Conservation (phyloP, 2,113 vertebrate genomes). For the Elaphurus davidianus region DNA sequence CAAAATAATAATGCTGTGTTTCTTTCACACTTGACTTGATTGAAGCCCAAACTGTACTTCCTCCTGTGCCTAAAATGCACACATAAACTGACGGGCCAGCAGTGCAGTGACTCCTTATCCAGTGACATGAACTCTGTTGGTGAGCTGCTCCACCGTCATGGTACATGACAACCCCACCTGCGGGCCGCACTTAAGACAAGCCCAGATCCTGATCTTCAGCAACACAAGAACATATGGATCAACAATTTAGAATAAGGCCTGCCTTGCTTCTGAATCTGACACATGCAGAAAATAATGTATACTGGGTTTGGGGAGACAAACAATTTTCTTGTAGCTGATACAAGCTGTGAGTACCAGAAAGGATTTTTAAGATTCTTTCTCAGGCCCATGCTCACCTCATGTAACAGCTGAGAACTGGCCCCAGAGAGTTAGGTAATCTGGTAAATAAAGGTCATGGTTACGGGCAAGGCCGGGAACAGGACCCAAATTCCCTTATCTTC, state of each 20-base stretch:
- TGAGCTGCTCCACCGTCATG: background rate
- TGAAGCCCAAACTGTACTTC: background rate
- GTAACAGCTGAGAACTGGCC: background rate
- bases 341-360: background rate
- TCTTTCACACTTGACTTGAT: background rate
- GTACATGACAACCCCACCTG: background rate
- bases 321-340: background rate
- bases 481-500: background rate
- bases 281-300: background rate
- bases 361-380: background rate
- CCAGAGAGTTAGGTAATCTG: background rate
- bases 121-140: accelerated
- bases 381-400: background rate
- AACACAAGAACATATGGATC: background rate
- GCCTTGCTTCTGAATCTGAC: background rate
- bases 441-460: background rate
- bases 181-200: accelerated
- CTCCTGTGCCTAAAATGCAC: background rate
- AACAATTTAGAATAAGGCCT: background rate
- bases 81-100: background rate
- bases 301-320: background rate
- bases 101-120: accelerated
- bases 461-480: background rate
- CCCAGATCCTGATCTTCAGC: background rate
- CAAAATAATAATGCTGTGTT: background rate